These are phyloP conservation scores for Choristoneura fumiferana DNA, from an alignment of 1,140 invertebrate species.

Conservation along the genomic window DNA sequence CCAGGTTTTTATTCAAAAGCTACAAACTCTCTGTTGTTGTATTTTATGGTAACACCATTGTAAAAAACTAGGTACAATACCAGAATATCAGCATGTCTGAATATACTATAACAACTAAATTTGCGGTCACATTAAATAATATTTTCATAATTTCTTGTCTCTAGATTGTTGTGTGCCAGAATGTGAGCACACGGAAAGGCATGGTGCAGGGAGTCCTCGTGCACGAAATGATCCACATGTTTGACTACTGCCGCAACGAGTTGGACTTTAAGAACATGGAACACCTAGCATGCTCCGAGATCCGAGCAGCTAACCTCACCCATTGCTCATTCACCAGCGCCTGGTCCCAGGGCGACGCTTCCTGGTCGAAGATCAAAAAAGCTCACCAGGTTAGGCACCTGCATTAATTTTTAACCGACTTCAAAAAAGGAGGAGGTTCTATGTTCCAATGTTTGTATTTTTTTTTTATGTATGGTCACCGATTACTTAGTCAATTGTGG, in stretches of 20 bases:
- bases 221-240: constrained; percentile 98
- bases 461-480: too few relatives aligned
- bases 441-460: too few relatives aligned
- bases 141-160: too few relatives aligned
- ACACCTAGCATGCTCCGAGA: constrained; percentile 97
- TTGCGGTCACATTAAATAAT: too few relatives aligned
- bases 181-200: constrained; percentile 82
- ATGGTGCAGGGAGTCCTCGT: constrained; percentile 88
- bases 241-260: constrained; percentile 94
- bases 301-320: constrained; percentile 93
- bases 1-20: too few relatives aligned
- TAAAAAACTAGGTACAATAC: too few relatives aligned
- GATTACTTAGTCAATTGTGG: too few relatives aligned
- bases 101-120: too few relatives aligned
- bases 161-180: constrained; percentile 95
- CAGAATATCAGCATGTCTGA: too few relatives aligned
- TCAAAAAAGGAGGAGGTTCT: too few relatives aligned
- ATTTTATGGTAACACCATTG: too few relatives aligned
- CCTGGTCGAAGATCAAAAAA: constrained; percentile 85
- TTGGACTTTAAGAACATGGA: constrained; percentile 94
- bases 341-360: constrained; percentile 86
- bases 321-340: constrained; percentile 94
- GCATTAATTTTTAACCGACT: constrained; percentile 19
- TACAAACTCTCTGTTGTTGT: too few relatives aligned
- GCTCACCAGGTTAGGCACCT: constrained; percentile 52